phyloP scores from a whole-genome alignment of 2,113 vertebrate species.

The Bagarius yarrelli region DNA sequence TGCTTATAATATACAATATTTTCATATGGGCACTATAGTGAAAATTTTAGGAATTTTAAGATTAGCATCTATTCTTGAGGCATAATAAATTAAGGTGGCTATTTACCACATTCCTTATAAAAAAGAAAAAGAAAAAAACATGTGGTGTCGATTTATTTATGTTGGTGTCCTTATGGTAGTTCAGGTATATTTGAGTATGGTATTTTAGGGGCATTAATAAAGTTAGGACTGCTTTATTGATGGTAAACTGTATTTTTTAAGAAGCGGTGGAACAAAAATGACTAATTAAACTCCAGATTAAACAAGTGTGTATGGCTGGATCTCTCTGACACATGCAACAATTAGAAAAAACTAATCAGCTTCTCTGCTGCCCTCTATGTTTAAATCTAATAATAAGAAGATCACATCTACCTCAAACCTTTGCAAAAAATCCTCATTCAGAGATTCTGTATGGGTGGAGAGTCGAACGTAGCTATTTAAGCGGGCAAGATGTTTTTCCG shows the following conservation, averaged over 20 bases:
- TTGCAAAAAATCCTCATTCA: conserved; percentile 69
- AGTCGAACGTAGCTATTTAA: conserved; percentile 76
- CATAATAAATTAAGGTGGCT: too few relatives aligned
- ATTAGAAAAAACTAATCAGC: neutral
- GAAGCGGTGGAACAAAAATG: neutral
- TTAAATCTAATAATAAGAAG: neutral
- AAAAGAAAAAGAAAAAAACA: too few relatives aligned
- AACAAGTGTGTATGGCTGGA: neutral
- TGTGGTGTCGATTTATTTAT: too few relatives aligned
- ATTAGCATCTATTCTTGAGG: too few relatives aligned
- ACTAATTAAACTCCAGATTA: neutral
- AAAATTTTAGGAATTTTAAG: neutral
- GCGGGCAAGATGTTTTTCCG: conserved; percentile 62
- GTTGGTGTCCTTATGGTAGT: too few relatives aligned
- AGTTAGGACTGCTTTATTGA: neutral
- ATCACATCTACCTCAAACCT: conserved; percentile 74
- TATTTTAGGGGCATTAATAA: neutral
- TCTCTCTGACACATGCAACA: neutral
- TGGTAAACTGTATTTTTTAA: neutral
- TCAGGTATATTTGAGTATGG: too few relatives aligned
- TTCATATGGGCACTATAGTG: neutral
- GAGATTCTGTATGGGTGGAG: conserved; percentile 52
- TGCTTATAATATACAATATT: neutral
- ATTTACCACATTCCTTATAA: too few relatives aligned
- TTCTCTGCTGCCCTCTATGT: neutral